These are phyloP conservation scores for Drosophila chauvacae DNA, from an alignment of 1,140 invertebrate species.

Conservation along the genomic window DNA sequence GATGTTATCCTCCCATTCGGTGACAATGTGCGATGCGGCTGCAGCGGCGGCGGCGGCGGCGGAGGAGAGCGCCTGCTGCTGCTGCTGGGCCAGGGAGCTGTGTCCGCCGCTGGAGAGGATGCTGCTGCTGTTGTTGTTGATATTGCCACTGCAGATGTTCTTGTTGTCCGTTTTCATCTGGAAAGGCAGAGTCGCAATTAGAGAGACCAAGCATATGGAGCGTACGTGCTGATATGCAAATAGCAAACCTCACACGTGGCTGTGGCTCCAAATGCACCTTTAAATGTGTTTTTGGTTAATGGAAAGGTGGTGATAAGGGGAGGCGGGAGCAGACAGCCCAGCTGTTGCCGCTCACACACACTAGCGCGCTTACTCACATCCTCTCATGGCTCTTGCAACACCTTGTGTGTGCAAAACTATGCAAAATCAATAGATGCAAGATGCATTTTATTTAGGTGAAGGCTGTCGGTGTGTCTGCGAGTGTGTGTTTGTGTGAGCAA, in stretches of 20 bases:
- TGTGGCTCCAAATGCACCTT: constrained; percentile 52
- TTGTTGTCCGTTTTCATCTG: constrained; percentile 76
- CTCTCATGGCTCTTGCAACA: constrained; percentile 25
- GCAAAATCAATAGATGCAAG: constrained; percentile 66
- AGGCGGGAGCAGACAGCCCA: constrained; percentile 27
- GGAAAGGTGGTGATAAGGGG: constrained; percentile 8
- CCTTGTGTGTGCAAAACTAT: constrained; percentile 31
- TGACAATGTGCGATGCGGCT: constrained; percentile 64
- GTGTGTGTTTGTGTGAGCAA: constrained; percentile 27
- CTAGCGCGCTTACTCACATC: constrained; percentile 1
- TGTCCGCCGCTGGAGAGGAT: constrained; percentile 8
- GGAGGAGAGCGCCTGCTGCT: constrained; percentile 35
- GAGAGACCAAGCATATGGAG: constrained; percentile 10
- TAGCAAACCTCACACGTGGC: constrained; percentile 67
- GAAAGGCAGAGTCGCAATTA: constrained; percentile 41
- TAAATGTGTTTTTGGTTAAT: constrained; percentile 11
- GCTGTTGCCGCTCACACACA: constrained; percentile 51
- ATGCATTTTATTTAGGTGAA: constrained; percentile 50
- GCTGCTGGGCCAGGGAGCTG: constrained; percentile 22
- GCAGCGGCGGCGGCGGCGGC: constrained; percentile 29
- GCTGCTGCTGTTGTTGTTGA: constrained; percentile 30
- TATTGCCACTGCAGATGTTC: constrained; percentile 42
- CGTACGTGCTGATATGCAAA: constrained; percentile 72
- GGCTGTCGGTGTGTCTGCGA: constrained; percentile 16
- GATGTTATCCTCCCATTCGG: constrained; percentile 81